Conservation (phyloP, 2,888 invertebrate species). For the Drosophila paranaensis region DNA sequence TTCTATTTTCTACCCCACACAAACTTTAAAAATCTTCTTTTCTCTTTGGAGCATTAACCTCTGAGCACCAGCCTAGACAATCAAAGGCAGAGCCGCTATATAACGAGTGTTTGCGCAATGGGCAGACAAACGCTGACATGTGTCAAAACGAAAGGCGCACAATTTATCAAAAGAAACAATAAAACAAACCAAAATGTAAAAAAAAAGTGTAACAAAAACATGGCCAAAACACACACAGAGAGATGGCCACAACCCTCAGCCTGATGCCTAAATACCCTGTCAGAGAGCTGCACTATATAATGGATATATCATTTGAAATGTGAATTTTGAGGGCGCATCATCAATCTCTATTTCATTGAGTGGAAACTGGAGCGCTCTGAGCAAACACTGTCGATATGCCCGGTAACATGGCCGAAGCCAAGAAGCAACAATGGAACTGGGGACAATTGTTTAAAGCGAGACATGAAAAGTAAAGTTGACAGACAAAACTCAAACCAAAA, state of each 20-base stretch:
- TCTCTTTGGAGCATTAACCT: constrained; percentile 50
- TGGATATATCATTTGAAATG: constrained; percentile 5
- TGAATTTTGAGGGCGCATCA: constrained; percentile 3
- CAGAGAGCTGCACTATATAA: neutral
- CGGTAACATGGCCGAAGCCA: constrained; percentile 4
- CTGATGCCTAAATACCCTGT: constrained; percentile 36
- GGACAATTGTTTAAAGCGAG: constrained; percentile 50
- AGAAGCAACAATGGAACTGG: constrained; percentile 27
- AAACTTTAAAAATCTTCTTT: constrained; percentile 1
- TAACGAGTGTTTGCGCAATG: constrained; percentile 45
- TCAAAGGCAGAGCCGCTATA: constrained; percentile 37
- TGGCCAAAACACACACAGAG: constrained; percentile 1
- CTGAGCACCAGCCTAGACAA: constrained; percentile 43
- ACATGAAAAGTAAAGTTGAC: constrained; percentile 44
- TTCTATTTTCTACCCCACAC: neutral
- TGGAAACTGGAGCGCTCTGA: constrained; percentile 1
- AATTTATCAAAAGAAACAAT: constrained; percentile 78
- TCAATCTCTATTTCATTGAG: constrained; percentile 14
- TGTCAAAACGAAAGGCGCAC: constrained; percentile 76
- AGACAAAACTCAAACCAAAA: constrained; percentile 36
- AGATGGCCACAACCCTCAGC: neutral
- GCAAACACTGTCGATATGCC: constrained; percentile 1
- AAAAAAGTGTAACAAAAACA: constrained; percentile 36
- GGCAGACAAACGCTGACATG: constrained; percentile 75
- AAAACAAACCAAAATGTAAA: constrained; percentile 42